phyloP scores from a whole-genome alignment of 2,888 invertebrate genomes.

The Caenorhabditis wallacei region DNA sequence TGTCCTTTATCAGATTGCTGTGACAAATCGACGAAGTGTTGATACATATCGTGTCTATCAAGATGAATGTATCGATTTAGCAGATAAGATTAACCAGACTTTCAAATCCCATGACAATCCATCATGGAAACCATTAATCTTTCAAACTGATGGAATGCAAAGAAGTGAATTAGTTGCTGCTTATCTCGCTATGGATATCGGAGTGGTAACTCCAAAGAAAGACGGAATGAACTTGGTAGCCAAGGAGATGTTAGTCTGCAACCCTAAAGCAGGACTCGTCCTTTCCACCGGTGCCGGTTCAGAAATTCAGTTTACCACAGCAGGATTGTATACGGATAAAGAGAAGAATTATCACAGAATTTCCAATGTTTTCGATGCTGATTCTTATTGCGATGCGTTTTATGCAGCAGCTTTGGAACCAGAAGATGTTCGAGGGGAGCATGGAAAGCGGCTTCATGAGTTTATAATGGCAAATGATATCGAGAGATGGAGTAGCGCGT shows the following conservation, averaged over 20 bases:
- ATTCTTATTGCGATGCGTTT: conserved; percentile 75
- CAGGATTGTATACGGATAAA: conserved; percentile 81
- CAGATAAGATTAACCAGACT: conserved; percentile 78
- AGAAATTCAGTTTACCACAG: conserved; percentile 82
- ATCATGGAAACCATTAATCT: conserved; percentile 82
- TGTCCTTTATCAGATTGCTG: conserved; percentile 82
- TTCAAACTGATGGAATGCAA: conserved; percentile 82
- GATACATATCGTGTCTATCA: conserved; percentile 83
- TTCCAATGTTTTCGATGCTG: conserved; percentile 77
- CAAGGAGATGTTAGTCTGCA: conserved; percentile 83
- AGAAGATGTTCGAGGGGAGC: conserved; percentile 73
- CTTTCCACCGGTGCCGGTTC: conserved; percentile 82
- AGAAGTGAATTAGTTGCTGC: conserved; percentile 81
- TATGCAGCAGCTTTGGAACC: conserved; percentile 78
- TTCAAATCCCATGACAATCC: conserved; percentile 72
- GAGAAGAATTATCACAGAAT: conserved; percentile 81
- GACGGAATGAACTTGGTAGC: conserved; percentile 83
- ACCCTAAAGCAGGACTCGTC: conserved; percentile 80
- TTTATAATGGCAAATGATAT: conserved; percentile 83
- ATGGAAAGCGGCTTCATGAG: conserved; percentile 79
- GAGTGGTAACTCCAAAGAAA: conserved; percentile 83
- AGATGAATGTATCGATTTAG: conserved; percentile 82
- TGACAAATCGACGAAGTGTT: conserved; percentile 82
- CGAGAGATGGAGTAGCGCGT: conserved; percentile 72
- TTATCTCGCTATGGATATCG: conserved; percentile 83